These are phyloP conservation scores for Pseudorhombus dupliciocellatus DNA, from an alignment of 2,113 vertebrate species.

Conservation along the genomic window DNA sequence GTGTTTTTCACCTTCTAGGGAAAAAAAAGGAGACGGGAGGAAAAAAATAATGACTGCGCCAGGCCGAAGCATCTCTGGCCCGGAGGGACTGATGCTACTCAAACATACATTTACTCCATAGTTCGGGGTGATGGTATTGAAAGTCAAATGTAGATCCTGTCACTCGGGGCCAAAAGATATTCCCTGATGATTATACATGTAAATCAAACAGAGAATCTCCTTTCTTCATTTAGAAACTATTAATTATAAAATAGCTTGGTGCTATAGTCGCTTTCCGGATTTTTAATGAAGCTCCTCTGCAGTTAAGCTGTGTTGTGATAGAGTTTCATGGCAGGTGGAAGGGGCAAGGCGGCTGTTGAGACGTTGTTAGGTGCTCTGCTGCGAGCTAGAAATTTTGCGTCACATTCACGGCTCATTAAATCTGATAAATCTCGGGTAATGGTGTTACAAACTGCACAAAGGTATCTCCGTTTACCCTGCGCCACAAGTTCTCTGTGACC, in stretches of 20 bases:
- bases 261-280: conserved; percentile 16
- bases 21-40: neutral
- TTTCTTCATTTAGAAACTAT: conserved; percentile 19
- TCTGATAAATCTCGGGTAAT: conserved; percentile 60
- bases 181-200: conserved; percentile 24
- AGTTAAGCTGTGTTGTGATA: conserved; percentile 34
- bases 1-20: conserved; percentile 69
- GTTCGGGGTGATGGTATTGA: conserved; percentile 51
- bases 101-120: conserved; percentile 60
- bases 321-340: conserved; percentile 34
- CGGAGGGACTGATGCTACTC: conserved; percentile 52
- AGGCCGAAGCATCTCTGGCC: conserved; percentile 41
- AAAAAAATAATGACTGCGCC: conserved; percentile 53
- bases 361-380: conserved; percentile 40
- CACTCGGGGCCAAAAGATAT: conserved; percentile 39
- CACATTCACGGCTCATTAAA: conserved; percentile 66
- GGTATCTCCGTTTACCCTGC: conserved; percentile 59
- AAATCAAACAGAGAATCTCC: neutral
- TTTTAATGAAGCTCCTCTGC: conserved; percentile 38
- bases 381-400: conserved; percentile 38
- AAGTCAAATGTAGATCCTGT: conserved; percentile 59
- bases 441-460: conserved; percentile 64
- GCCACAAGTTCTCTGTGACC: conserved; percentile 68
- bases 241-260: conserved; percentile 14
- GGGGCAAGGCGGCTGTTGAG: conserved; percentile 26